These are phyloP conservation scores for Ormyrus rosae DNA, from an alignment of 2,888 invertebrate species.

Conservation along the genomic window DNA sequence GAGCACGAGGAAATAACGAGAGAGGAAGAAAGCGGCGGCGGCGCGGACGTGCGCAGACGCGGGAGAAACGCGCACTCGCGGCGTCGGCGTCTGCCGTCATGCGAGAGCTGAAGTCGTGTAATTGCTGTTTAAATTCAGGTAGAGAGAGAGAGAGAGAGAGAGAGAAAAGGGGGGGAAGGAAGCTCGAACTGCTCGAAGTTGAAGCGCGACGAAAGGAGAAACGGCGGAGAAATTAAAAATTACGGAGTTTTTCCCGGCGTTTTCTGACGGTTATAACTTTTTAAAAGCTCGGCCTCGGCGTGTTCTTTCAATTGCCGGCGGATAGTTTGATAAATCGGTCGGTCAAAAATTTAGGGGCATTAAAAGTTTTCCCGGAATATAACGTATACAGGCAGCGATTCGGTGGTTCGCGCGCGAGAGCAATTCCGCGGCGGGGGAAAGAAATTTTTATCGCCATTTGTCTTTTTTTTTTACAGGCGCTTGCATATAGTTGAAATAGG, in stretches of 20 bases:
- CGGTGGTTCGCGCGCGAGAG: too few species aligned
- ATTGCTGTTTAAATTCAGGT: conserved; percentile 52
- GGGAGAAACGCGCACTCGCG: conserved; percentile 1
- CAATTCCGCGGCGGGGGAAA: too few species aligned
- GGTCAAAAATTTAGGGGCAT: too few species aligned
- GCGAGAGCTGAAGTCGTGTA: conserved; percentile 47
- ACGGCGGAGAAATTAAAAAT: conserved; percentile 17
- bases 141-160: conserved; percentile 7
- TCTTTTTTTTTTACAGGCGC: too few species aligned
- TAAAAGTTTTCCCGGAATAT: too few species aligned
- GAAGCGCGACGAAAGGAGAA: conserved; percentile 26
- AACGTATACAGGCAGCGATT: too few species aligned
- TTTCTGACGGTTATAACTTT: conserved; percentile 9
- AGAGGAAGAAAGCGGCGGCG: not conserved
- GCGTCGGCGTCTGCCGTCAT: not conserved
- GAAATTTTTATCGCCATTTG: too few species aligned
- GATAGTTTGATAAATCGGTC: too few species aligned
- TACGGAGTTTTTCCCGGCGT: not conserved
- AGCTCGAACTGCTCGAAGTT: conserved; percentile 37
- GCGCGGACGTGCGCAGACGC: conserved; percentile 3
- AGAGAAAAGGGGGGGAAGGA: too few species aligned
- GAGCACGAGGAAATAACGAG: conserved; percentile 4
- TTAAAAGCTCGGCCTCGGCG: conserved; percentile 1
- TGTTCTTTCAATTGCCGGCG: not conserved
- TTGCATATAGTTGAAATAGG: too few species aligned